Evolutionary conservation across 2,888 invertebrate species (phyloP).

Genomic region (Sphaerophoria taeniata): DNA sequence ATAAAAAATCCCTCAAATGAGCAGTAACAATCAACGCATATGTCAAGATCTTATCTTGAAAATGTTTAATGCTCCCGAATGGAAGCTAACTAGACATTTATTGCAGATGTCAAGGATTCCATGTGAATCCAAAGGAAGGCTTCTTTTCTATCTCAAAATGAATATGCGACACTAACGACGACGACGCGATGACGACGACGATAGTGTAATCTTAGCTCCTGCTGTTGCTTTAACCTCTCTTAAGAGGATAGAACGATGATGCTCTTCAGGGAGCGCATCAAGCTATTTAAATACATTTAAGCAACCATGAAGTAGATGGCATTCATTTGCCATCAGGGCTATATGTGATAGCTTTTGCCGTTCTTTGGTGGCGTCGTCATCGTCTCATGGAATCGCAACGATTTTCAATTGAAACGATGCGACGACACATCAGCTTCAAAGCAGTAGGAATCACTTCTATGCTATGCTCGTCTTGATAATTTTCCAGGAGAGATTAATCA

Average conservation of each 20-base stretch:
- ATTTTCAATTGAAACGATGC: constrained; percentile 63
- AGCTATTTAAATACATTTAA: constrained; percentile 33
- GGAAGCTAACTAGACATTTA: constrained; percentile 69
- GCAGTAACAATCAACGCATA: constrained; percentile 71
- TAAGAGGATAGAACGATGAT: constrained; percentile 60
- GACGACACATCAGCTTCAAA: constrained; percentile 32
- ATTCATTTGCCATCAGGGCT: constrained; percentile 54
- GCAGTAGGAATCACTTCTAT: no score
- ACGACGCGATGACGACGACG: no score
- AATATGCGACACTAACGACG: constrained; percentile 11
- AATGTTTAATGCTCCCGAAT: constrained; percentile 55
- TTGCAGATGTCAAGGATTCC: constrained; percentile 67
- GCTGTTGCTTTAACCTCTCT: constrained; percentile 43
- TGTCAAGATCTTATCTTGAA: constrained; percentile 71
- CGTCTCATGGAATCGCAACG: constrained; percentile 19
- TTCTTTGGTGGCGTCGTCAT: neutral
- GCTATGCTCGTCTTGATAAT: constrained; percentile 30
- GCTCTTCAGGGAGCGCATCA: constrained; percentile 35
- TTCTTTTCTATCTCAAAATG: no score
- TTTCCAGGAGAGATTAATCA: constrained; percentile 67
- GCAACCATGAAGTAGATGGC: constrained; percentile 48
- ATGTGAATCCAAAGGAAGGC: constrained; percentile 41
- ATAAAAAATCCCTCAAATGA: constrained; percentile 69
- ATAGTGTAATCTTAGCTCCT: constrained; percentile 3
- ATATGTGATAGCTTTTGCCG: constrained; percentile 12